phyloP scores from a whole-genome alignment of 2,113 vertebrate genomes.

The Procavia capensis region DNA sequence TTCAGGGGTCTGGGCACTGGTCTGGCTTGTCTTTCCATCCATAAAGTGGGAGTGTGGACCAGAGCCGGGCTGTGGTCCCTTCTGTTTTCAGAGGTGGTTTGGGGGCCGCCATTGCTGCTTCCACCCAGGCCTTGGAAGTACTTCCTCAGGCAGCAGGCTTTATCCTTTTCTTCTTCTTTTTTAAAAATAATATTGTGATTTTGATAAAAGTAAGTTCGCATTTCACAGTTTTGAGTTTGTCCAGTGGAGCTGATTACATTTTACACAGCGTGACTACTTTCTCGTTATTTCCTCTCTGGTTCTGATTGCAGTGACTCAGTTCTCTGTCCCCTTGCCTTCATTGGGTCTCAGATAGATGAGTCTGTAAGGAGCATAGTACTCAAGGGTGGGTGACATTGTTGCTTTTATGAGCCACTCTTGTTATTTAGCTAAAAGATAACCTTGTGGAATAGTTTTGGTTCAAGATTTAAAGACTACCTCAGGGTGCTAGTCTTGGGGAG shows the following conservation, averaged over 20 bases:
- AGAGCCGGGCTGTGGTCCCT: background rate
- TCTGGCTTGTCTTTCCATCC: background rate
- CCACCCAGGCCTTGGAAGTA: background rate
- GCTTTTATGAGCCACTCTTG: background rate
- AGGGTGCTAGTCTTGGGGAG: background rate
- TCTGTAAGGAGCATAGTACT: background rate
- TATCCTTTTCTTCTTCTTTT: background rate
- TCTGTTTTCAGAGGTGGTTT: background rate
- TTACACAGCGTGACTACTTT: background rate
- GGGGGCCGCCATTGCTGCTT: background rate
- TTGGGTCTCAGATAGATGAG: background rate
- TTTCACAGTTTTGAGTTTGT: background rate
- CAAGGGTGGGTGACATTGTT: background rate
- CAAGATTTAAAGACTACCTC: background rate
- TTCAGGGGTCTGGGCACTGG: background rate
- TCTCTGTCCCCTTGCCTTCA: background rate
- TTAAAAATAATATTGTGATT: background rate
- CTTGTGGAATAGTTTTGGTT: background rate
- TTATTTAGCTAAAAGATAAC: background rate
- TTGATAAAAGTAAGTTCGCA: background rate
- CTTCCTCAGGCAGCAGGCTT: background rate
- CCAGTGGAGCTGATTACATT: background rate
- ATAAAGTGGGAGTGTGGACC: background rate
- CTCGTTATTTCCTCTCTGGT: background rate
- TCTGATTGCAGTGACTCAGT: background rate